phyloP scores from a whole-genome alignment of 2,888 invertebrate species.

The Galerucella nymphaeae region DNA sequence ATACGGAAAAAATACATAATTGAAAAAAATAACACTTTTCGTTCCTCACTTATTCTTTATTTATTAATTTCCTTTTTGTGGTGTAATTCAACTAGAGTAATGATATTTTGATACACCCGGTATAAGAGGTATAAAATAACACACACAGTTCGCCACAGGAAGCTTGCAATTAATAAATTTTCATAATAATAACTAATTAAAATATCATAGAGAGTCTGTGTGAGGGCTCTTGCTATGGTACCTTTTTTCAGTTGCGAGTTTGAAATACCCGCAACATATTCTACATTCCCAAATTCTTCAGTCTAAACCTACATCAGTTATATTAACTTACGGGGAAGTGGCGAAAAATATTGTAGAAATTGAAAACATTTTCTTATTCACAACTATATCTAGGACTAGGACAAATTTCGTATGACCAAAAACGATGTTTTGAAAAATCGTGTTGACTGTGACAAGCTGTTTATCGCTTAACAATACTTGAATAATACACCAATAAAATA shows the following conservation, averaged over 20 bases:
- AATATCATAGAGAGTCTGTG: constrained; percentile 26
- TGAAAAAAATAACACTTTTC: too few relatives aligned
- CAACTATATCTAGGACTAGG: too few relatives aligned
- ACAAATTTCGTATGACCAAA: too few relatives aligned
- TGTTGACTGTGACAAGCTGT: too few relatives aligned
- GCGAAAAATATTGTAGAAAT: background rate
- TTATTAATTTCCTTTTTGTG: too few relatives aligned
- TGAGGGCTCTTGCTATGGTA: constrained; percentile 37
- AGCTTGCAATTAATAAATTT: constrained; percentile 11
- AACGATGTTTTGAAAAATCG: too few relatives aligned
- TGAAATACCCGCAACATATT: constrained; percentile 39
- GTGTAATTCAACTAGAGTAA: too few relatives aligned
- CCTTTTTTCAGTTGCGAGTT: constrained; percentile 34
- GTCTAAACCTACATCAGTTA: constrained; percentile 37
- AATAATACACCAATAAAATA: too few relatives aligned
- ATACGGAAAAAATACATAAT: too few relatives aligned
- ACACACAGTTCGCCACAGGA: background rate
- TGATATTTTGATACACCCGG: background rate
- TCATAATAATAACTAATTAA: constrained; percentile 18
- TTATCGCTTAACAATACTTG: too few relatives aligned
- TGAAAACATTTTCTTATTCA: background rate
- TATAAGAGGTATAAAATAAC: background rate
- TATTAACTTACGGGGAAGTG: constrained; percentile 10
- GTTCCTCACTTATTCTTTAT: too few relatives aligned
- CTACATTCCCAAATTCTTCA: constrained; percentile 39